Conservation (phyloP, 2,113 vertebrate genomes). For the Eulemur rufifrons region DNA sequence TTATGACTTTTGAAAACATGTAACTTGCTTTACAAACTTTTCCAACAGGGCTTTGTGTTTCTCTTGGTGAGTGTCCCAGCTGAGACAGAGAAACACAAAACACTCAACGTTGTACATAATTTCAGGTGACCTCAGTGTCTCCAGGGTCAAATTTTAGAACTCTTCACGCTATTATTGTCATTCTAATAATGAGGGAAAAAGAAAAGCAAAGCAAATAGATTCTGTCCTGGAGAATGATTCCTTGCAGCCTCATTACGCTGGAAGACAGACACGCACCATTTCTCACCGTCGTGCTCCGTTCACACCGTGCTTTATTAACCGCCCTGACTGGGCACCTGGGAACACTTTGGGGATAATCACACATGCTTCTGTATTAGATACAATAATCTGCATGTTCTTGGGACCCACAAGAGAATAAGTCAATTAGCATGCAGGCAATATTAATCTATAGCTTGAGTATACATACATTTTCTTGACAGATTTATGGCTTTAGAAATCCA, state of each 20-base stretch:
- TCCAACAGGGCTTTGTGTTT: not conserved
- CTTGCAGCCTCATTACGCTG: not conserved
- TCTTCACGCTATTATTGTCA: not conserved
- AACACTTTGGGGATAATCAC: slow-evolving; percentile 74
- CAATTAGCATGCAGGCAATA: slow-evolving; percentile 71
- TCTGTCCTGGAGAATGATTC: not conserved
- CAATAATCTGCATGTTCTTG: slow-evolving; percentile 72
- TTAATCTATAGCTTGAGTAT: slow-evolving; percentile 46
- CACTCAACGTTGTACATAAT: not conserved
- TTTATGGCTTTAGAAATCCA: slow-evolving; percentile 43
- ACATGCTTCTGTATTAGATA: slow-evolving; percentile 67
- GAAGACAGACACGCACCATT: slow-evolving; percentile 23
- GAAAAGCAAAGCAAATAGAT: slow-evolving; percentile 16
- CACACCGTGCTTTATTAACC: slow-evolving; percentile 44
- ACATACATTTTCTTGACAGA: slow-evolving; percentile 40
- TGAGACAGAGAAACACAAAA: not conserved
- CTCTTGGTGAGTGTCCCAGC: not conserved
- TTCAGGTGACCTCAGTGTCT: not conserved
- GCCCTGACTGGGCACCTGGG: slow-evolving; percentile 61
- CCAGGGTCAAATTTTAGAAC: not conserved
- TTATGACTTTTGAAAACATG: not conserved
- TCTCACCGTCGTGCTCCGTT: slow-evolving; percentile 53
- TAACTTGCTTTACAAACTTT: not conserved
- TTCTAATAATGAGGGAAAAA: slow-evolving; percentile 59
- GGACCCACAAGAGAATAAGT: slow-evolving; percentile 64